A percentile compares a stretch with the other conserved stretches of the same genome.
phyloP scores from a whole-genome alignment of 2,888 invertebrate genomes.

The Dyspetes luteomarginatus region DNA sequence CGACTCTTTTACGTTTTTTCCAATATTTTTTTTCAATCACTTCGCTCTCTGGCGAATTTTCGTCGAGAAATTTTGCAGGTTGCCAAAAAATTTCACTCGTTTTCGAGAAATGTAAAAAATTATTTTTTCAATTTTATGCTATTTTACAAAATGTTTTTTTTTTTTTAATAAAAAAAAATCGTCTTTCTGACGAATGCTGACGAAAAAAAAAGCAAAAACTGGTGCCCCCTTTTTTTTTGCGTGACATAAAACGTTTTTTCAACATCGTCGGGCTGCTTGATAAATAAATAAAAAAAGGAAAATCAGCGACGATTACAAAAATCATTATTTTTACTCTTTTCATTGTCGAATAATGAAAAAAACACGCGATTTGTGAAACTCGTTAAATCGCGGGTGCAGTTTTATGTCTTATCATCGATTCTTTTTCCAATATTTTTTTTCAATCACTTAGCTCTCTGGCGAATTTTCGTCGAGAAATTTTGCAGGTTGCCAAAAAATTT shows the following conservation, averaged over 20 bases:
- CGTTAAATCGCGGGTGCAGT: constrained; percentile 35
- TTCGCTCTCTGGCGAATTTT: neutral
- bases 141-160: too few species aligned
- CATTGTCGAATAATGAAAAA: constrained; percentile 17
- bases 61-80: neutral
- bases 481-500: neutral
- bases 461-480: neutral
- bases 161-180: neutral
- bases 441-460: neutral
- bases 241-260: constrained; percentile 9
- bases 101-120: neutral
- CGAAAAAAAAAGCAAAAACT: neutral
- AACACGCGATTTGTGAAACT: constrained; percentile 42
- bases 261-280: neutral
- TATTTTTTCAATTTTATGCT: too few species aligned
- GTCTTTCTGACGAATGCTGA: neutral
- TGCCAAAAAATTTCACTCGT: neutral
- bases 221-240: neutral
- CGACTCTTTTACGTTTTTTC: neutral
- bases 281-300: neutral
- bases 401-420: neutral
- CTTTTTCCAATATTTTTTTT: neutral
- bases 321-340: neutral
- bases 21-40: neutral
- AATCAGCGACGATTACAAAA: neutral